Base-by-base conservation (phyloP, 2,113 vertebrate genomes). In the Lophochroa leadbeateri region DNA sequence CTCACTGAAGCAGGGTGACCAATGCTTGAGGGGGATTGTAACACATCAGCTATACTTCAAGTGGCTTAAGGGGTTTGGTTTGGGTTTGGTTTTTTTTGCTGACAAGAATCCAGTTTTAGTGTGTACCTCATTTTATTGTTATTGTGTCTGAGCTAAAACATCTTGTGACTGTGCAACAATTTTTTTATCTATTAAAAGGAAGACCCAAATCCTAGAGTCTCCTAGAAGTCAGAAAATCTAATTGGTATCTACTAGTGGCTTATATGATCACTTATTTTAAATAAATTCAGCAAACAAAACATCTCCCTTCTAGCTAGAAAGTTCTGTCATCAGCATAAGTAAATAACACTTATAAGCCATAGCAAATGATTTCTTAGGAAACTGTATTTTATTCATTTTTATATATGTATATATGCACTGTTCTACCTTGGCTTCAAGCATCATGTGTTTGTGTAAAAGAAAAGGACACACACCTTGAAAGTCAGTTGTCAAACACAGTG, bases 401-500 rank as follows among this genome's bases (percentile, higher is more conserved):
- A 13, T 21, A 13, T 37, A 19, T 44, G 55, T 46, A 46, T 41
- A 23, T 53, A 63, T 60, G 63, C n/a, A 50, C 25, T 49, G 44
- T 9, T 70, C 39, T 84, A 49, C n/a, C 17, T 69, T 69, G 41
- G 43, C 65, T 92, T 88, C 76, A 49, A 84, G 39, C 69, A 37
- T 89, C n/a, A 5, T 49, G 41, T 72, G 61, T 93, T 93, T 96
- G 61, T 87, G 94, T 91, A 89, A 82, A 92, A 88, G 77, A 75
- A 94, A 91, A 94, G 65, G 61, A 85, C 44, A 80, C 61, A 61
- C 74, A 87, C 86, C 81, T 96, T 84, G 83, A 89, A 97, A 96
- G 86, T 86, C 88, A 78, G 81, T 91, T 95, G 77, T 94, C 96
- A 97, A 95, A 95, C 96, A 96, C 84, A 82, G 88, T 64, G 49